phyloP scores from a whole-genome alignment of 2,888 invertebrate genomes.

The Molanna angustata region DNA sequence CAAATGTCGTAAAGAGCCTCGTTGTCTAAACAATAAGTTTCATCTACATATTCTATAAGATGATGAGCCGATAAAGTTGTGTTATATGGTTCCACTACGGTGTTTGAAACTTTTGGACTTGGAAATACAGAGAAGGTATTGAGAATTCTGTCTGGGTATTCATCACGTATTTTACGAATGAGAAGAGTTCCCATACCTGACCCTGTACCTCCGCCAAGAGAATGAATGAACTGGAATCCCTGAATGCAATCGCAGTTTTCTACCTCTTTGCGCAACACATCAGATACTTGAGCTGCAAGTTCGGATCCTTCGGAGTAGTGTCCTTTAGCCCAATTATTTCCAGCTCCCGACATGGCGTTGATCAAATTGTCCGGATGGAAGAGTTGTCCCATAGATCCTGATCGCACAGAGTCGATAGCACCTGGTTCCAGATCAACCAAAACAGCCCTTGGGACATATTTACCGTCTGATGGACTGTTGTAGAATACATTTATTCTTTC shows the following conservation, averaged over 20 bases:
- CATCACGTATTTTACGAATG: constrained; percentile 5
- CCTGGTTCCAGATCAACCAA: constrained; percentile 16
- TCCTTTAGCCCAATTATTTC: constrained; percentile 5
- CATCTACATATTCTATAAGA: constrained; percentile 12
- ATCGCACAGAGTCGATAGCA: constrained; percentile 5
- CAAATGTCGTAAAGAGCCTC: constrained; percentile 7
- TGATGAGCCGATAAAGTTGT: constrained; percentile 7
- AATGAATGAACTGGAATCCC: constrained; percentile 8
- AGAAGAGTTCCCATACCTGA: constrained; percentile 3
- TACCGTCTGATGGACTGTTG: constrained; percentile 1
- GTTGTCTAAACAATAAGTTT: constrained; percentile 6
- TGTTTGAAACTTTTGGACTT: constrained; percentile 15
- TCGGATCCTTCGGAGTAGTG: constrained; percentile 9
- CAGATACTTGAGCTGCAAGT: not conserved
- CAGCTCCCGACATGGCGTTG: constrained; percentile 2
- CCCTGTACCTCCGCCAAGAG: constrained; percentile 3
- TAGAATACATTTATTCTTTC: constrained; percentile 17
- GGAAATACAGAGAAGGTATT: constrained; percentile 13
- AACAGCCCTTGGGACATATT: constrained; percentile 10
- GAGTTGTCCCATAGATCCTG: constrained; percentile 6
- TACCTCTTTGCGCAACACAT: constrained; percentile 9
- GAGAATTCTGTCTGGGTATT: constrained; percentile 12
- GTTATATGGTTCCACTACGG: constrained; percentile 15
- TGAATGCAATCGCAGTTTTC: constrained; percentile 13
- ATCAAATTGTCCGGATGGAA: constrained; percentile 16